These are phyloP conservation scores for Microdon myrmicae DNA, from an alignment of 2,888 invertebrate species.

Conservation along the genomic window DNA sequence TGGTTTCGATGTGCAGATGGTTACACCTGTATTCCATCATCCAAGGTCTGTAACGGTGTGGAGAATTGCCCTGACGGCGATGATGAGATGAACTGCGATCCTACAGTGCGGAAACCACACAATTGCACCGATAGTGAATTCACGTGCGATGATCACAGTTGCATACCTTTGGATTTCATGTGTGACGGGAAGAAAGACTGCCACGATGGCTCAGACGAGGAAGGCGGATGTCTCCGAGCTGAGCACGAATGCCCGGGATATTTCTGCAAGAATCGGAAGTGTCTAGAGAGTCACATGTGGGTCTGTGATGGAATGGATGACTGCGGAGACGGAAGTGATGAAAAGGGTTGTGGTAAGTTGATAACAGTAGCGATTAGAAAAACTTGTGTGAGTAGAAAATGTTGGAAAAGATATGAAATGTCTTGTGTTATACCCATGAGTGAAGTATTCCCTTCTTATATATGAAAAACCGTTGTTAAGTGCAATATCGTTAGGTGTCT, in stretches of 20 bases:
- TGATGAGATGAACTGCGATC: constrained; percentile 69
- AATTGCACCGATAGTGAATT: constrained; percentile 62
- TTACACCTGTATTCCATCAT: constrained; percentile 75
- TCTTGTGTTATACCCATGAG: no score
- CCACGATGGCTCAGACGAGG: constrained; percentile 77
- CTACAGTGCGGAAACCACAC: constrained; percentile 22
- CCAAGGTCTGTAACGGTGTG: constrained; percentile 79
- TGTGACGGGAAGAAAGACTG: constrained; percentile 83
- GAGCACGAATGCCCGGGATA: constrained; percentile 72
- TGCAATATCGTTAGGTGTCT: no score
- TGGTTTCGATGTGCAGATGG: constrained; percentile 63
- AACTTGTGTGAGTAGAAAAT: background rate
- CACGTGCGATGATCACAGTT: constrained; percentile 67
- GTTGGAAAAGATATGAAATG: no score
- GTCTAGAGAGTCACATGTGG: constrained; percentile 68
- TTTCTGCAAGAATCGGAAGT: constrained; percentile 71
- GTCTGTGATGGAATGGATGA: constrained; percentile 71
- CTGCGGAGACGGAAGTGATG: constrained; percentile 71
- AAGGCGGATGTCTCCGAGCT: constrained; percentile 63
- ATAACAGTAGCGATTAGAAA: background rate
- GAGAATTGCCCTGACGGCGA: constrained; percentile 75
- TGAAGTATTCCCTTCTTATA: no score
- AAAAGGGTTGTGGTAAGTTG: constrained; percentile 69
- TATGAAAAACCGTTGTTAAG: no score
- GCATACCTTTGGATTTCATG: constrained; percentile 74